Evolutionary conservation across 2,797 vertebrate species (phyloP), one percentile per base, ranked within the genome.

Genomic region (Enteromius fasciolatus): DNA sequence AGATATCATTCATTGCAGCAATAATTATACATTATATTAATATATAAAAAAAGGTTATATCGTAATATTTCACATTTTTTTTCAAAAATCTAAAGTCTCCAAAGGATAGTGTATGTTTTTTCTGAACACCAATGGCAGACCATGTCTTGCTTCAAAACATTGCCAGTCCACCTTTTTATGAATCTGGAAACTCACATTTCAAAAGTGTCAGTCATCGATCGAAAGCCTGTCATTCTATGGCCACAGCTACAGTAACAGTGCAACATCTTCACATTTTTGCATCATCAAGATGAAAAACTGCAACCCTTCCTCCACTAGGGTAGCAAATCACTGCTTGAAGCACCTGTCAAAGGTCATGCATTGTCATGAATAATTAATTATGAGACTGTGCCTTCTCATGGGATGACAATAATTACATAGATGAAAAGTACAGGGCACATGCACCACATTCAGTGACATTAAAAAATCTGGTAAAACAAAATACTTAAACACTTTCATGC

Each of bases 301-400:
- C 52, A 59, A 36, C 15, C 73, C n/a, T 75, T 41, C 33, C n/a
- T 39, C 39, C 33, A 75, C 11, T 15, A 25, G 3, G 2, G 7
- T 59, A 25, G 39, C 20, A 75, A 75, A 48, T 28, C 25, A 28
- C 23, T 31, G 69, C 69, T 28, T 28, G 69, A 52, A 73, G 7
- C 33, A 59, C 50, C 7, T 23, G 52, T 75, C 73, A 75, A 57
- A 75, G 73, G 50, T 75, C 52, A 75, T 14, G 7, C 52, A 41
- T 52, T 75, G 73, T 54, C 20, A 59, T 59, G 52, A 75, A 75
- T 39, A 73, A 31, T 50, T 10, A 8, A 75, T 59, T 75, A 23
- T 15, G 12, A 59, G 18, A 74, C 28, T 14, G 31, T 36, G 31
- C 5, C 20, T 75, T 36, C 73, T 57, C 73, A 75, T 59, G 20